phyloP scores from a whole-genome alignment of 2,113 vertebrate species.

The Sciurus niger region DNA sequence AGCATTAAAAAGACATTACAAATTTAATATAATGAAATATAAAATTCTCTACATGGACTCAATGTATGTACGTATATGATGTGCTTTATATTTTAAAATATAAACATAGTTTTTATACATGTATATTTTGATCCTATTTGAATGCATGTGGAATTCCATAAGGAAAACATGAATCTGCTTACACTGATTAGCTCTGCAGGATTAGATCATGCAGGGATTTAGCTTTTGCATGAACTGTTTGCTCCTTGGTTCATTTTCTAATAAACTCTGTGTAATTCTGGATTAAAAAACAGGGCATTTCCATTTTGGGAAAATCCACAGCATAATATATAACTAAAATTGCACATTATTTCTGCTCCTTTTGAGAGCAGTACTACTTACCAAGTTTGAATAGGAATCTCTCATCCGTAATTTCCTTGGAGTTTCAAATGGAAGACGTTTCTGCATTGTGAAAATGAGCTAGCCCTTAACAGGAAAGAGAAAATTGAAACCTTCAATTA shows the following conservation, averaged over 20 bases:
- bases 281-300: background rate
- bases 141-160: background rate
- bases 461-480: background rate
- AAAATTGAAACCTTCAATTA: background rate
- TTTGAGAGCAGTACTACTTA: background rate
- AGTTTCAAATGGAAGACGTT: background rate
- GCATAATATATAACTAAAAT: background rate
- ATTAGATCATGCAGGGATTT: background rate
- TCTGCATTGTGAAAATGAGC: background rate
- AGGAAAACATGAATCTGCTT: background rate
- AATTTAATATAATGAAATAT: background rate
- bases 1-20: background rate
- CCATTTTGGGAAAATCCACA: background rate
- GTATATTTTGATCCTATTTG: background rate
- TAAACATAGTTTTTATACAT: background rate
- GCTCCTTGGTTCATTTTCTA: background rate
- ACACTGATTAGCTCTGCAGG: background rate
- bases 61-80: background rate
- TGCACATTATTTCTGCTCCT: background rate
- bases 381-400: background rate
- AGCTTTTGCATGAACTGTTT: background rate
- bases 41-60: background rate
- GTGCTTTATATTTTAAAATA: background rate
- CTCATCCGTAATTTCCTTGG: background rate
- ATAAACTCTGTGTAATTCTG: background rate